Percentiles rank a stretch among this genome's conserved stretches.
These are phyloP conservation scores for Benitochromis conjunctus DNA, from an alignment of 2,113 vertebrate genomes.

Conservation along the genomic window DNA sequence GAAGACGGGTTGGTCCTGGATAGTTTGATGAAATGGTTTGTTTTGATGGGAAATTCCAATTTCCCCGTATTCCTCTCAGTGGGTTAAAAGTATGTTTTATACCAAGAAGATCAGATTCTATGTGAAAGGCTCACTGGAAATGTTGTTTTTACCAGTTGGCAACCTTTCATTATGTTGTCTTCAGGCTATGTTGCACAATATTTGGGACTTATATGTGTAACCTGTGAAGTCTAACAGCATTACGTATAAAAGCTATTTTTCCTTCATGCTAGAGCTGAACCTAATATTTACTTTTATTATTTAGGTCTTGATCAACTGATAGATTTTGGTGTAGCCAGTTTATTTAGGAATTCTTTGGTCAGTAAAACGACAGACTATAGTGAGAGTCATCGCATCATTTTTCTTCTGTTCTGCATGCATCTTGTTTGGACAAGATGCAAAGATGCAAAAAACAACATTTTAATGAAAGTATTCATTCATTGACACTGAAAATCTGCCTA, in stretches of 20 bases:
- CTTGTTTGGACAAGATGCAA: not conserved
- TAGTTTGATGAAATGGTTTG: not conserved
- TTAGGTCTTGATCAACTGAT: not conserved
- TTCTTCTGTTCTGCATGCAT: not conserved
- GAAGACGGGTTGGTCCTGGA: not conserved
- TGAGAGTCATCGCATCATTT: not conserved
- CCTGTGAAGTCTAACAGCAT: not conserved
- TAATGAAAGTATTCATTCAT: not conserved
- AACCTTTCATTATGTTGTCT: not conserved
- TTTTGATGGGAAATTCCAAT: not conserved
- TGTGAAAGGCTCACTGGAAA: not conserved
- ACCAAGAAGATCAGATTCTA: not conserved
- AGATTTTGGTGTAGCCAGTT: not conserved
- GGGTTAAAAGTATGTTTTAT: not conserved
- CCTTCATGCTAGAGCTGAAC: not conserved
- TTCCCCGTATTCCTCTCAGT: not conserved
- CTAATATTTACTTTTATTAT: not conserved
- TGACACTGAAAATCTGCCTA: not conserved
- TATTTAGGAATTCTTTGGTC: not conserved
- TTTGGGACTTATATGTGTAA: not conserved
- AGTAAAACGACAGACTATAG: not conserved
- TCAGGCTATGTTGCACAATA: not conserved
- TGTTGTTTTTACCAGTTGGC: not conserved
- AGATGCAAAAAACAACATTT: too few species aligned
- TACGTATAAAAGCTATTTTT: accelerated